Evolutionary conservation across 2,113 vertebrate genomes (phyloP).

Genomic region (Microtus ochrogaster): DNA sequence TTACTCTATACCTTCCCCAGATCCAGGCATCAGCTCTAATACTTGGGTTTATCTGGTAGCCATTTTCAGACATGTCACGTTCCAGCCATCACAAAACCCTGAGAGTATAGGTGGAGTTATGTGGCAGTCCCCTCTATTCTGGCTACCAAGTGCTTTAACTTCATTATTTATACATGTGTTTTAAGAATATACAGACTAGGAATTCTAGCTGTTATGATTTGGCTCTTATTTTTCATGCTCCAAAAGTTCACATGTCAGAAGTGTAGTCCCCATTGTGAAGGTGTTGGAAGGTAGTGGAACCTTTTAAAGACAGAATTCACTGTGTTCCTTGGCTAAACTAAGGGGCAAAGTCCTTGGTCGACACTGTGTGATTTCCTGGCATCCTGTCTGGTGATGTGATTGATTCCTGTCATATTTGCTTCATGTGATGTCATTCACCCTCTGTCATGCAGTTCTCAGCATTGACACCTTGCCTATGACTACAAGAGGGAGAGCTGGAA

Average conservation of each 20-base stretch:
- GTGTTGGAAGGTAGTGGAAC: neutral
- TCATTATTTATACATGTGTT: neutral
- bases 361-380: no score
- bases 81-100: neutral
- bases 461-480: neutral
- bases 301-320: neutral
- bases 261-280: neutral
- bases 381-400: neutral
- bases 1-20: neutral
- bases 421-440: neutral
- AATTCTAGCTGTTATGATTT: neutral
- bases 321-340: neutral
- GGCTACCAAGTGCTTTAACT: neutral
- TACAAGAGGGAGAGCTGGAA: neutral
- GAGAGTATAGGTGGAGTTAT: neutral
- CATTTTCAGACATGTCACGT: conserved; percentile 27
- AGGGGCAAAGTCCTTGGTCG: neutral
- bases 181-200: neutral
- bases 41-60: conserved; percentile 3
- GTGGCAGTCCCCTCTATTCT: neutral
- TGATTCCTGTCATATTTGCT: neutral
- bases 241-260: neutral
- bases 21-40: neutral
- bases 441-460: neutral
- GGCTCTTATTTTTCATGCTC: neutral